Evolutionary conservation across 2,888 invertebrate genomes (phyloP), one percentile per base, ranked within the genome.

Genomic region (Agonopterix alstromeriana): DNA sequence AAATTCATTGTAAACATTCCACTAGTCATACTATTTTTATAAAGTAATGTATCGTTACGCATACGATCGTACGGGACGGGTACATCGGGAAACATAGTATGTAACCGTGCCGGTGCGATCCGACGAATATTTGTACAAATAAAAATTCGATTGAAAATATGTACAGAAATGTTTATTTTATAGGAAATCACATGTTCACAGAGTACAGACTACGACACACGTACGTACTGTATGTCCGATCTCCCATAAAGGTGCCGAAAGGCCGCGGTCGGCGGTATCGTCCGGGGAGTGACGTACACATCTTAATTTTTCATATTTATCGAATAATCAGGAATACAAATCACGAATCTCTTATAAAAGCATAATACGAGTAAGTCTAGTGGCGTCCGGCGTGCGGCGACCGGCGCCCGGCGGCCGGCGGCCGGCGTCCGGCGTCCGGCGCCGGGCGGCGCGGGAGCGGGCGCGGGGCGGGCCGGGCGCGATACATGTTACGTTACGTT

Each of bases 311-410:
- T 78, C 80, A 80, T 79, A 76, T 58, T 61, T 66, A 78, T 82
- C 82, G 81, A 82, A 82, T 82, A 82, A 82, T 84, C 84, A 76
- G 85, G 85, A 86, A 84, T 88, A 89, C 86, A 85, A 87, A 86
- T 85, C 77, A 82, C 83, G 82, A 85, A 84, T 85, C 85, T 85
- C 82, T 86, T 84, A 86, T 74, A 79, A 82, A 84, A 87, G 87
- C 88, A 86, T 83, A 83, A 82, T 80, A 82, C 78, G 82, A 81
- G 83, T 75, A 73, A 78, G 82, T 78, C 68, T 73, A 73, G 77
- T 58, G 54, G 52, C 48, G 60, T 54, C 54, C 56, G 44, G 35
- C 36, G 10, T 45, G 48, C 50, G 53, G 55, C 56, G 60, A 53
- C 53, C 48, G 54, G 47, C 54, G 48, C 53, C 50, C 51, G 35